Evolutionary conservation across 2,797 vertebrate genomes (phyloP), one percentile per base, ranked within the genome.

Genomic region (Hemibagrus guttatus): DNA sequence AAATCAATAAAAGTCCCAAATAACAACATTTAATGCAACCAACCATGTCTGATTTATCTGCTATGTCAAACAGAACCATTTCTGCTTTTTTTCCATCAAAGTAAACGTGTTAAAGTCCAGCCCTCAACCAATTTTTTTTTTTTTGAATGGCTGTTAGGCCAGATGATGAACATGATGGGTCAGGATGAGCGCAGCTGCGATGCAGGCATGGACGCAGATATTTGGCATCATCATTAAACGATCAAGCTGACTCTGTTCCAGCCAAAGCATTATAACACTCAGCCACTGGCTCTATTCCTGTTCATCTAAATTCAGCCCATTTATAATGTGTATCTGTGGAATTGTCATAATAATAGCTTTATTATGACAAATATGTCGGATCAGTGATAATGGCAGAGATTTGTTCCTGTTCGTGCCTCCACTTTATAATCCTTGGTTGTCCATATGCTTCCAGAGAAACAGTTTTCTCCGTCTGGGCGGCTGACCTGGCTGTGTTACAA

Each of bases 161-260:
- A 54, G 63, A 68, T 82, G 63, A 83, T 69, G 21, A 83, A 56
- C 19, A 35, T 56, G 81, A 54, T 83, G 28, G 64, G 49, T 83
- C 49, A 83, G 81, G 21, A 69, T 31, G 81, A 83, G 81, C 81
- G 11, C 81, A 83, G 81, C 64, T 83, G 81, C 35, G 17, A 56
- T 26, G 46, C 64, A 39, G 64, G 17, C 28, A 9, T 31, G 46
- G 26, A 26, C 17, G 9, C 64, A 23, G 61, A 69, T 83, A 83
- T 83, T 26, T 69, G 81, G 49, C 28, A 83, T 16, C 64, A 16
- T 83, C 64, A 39, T 83, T 83, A 69, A 83, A 69, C 31, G 4
- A 54, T 83, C 28, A 35, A 69, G 64, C 64, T 83, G 64, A 83
- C 28, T 69, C 28, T 8, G 28, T 83, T 56, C 81, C 64, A 83